These are phyloP conservation scores for Nebria ingens DNA, from an alignment of 1,140 invertebrate genomes.

Conservation along the genomic window DNA sequence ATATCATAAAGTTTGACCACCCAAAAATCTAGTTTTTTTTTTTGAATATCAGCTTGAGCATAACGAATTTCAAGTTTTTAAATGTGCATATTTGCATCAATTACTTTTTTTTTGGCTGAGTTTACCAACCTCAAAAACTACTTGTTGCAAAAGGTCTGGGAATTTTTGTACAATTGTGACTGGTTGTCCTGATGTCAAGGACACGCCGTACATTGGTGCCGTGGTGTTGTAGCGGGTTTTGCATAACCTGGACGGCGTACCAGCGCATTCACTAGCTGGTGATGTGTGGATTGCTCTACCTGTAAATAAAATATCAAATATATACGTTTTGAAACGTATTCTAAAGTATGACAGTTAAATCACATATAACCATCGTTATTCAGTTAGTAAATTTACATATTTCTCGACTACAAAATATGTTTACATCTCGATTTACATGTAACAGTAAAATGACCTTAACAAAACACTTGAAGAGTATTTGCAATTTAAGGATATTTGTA, in stretches of 20 bases:
- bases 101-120: no score
- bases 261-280: constrained; percentile 36
- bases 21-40: background rate
- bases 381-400: constrained; percentile 14
- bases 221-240: constrained; percentile 85
- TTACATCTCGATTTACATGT: no score
- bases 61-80: background rate
- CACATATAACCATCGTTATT: no score
- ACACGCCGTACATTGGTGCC: constrained; percentile 86
- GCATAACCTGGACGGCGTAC: constrained; percentile 64
- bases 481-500: no score
- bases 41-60: no score
- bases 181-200: constrained; percentile 79
- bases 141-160: constrained; percentile 85
- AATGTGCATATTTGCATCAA: constrained; percentile 23
- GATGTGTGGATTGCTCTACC: constrained; percentile 27
- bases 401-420: background rate
- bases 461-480: no score
- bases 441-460: background rate
- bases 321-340: constrained; percentile 3
- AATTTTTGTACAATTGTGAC: constrained; percentile 92
- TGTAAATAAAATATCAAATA: constrained; percentile 19
- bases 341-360: background rate
- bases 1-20: background rate
- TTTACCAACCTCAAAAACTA: constrained; percentile 69